Evolutionary conservation across 2,113 vertebrate species (phyloP), one percentile per base, ranked within the genome.

Genomic region (Hiodon tergisus): DNA sequence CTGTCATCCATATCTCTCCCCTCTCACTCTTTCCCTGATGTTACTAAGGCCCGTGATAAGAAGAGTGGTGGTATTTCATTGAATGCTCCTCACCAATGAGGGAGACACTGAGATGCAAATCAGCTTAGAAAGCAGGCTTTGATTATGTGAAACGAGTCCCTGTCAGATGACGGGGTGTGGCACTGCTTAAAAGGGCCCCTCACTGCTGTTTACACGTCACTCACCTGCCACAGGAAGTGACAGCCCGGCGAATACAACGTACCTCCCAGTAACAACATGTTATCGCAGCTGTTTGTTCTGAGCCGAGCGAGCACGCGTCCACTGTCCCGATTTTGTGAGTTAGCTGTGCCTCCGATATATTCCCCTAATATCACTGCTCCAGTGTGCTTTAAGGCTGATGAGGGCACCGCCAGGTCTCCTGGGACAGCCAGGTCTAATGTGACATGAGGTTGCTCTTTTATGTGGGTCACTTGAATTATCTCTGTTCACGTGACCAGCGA

Each of bases 201-300:
- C 52, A 61, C 47, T 17, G 4, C 46, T 7, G 13, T 59, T 47
- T 47, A 47, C 67, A 52, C 50, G n/a, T 14, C 6, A n/a, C 71
- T 48, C 53, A 54, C 31, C 52, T 16, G 52, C 55, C 58, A 78
- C n/a, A 55, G 70, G 47, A 47, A 60, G 11, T 57, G 52, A 61
- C 53, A 55, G 11, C 48, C n/a, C 69, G 51, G 55, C 76, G 77
- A 70, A 80, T 83, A 85, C 80, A 78, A 14, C 58, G 14, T 9
- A 59, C 14, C 9, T 9, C 14, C 48, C 31, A 9, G 13, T 48
- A 67, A 6, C 31, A 31, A 31, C 31, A 31, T 31, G 31, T 31
- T 31, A 31, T 31, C 31, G 0, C 31, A 31, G 31, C 31, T 57
- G 55, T 57, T 57, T 57, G 14, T 67, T 48, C 16, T 51, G 3